Evolutionary conservation across 2,113 vertebrate genomes (phyloP), one percentile per base, ranked within the genome.

Genomic region (Nothobranchius kuhntae): DNA sequence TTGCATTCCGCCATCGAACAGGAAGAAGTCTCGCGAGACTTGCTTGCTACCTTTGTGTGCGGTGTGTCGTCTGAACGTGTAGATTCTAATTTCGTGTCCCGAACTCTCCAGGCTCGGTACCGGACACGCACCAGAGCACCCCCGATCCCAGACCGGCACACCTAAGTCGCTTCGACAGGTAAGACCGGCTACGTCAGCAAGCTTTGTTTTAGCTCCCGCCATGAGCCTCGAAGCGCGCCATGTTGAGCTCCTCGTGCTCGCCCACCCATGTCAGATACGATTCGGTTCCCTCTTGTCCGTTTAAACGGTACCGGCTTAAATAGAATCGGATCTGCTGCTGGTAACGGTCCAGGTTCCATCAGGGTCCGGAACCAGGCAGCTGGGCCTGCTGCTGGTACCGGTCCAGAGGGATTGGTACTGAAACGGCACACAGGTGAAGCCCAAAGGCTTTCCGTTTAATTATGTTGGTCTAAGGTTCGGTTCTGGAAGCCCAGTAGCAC

Each of bases 1-100:
- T 30, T 30, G 30, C 30, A 30, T 3, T 3, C 30, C 30, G 30
- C 30, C 30, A 30, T 30, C 30, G 4, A 30, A 40, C 38, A 40
- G 7, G 9, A 40, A 40, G 38, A 40, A 40, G 38, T 68, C 36
- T 44, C 78, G 71, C 75, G 82, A 59, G 35, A 65, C n/a, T 68
- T 69, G 3, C n/a, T 68, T 69, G 3, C 6, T 54, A 53, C 46
- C 53, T 75, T 73, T 78, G 82, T 84, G 82, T 50, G 35, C 9
- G 11, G 40, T 12, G 21, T 53, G 48, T 53, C 60, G 24, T 8
- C n/a, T 13, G 10, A 21, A 50, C 26, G 46, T 42, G 56, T 2
- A 40, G 10, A 40, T 40, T 6, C n/a, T 13, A 9, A 30, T 6
- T 55, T 6, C 53, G n/a, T 7, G 1, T 45, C 7, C 7, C 5